phyloP scores from a whole-genome alignment of 2,888 invertebrate genomes.

The Frankliniella fusca region DNA sequence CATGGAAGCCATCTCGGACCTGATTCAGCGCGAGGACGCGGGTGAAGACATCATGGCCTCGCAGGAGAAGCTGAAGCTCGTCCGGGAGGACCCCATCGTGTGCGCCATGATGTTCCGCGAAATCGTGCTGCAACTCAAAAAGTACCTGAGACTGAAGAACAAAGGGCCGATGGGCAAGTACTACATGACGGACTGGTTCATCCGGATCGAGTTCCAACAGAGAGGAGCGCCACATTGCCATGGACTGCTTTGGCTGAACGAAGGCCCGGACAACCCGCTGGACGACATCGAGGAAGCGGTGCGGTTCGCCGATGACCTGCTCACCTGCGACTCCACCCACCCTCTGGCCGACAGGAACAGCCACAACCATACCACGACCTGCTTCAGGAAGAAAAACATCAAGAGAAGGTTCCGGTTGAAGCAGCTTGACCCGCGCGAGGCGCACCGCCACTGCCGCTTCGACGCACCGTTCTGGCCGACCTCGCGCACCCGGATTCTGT shows the following conservation, averaged over 20 bases:
- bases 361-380: neutral
- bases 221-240: slow-evolving; percentile 6
- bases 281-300: neutral
- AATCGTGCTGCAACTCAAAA: neutral
- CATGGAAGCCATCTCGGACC: neutral
- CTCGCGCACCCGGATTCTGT: neutral
- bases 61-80: neutral
- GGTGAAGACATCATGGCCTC: neutral
- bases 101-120: slow-evolving; percentile 3
- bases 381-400: neutral
- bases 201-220: neutral
- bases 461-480: slow-evolving; percentile 1
- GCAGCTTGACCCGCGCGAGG: neutral
- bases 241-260: neutral
- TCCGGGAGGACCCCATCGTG: neutral
- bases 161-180: neutral
- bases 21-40: neutral
- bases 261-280: neutral
- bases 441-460: slow-evolving; percentile 18
- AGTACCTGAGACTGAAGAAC: neutral
- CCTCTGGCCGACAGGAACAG: neutral
- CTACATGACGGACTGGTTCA: neutral
- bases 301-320: neutral
- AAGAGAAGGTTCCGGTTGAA: neutral
- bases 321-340: neutral